Evolutionary conservation across 2,888 invertebrate species (phyloP), one percentile per base, ranked within the genome.

Genomic region (Theristus sp.): DNA sequence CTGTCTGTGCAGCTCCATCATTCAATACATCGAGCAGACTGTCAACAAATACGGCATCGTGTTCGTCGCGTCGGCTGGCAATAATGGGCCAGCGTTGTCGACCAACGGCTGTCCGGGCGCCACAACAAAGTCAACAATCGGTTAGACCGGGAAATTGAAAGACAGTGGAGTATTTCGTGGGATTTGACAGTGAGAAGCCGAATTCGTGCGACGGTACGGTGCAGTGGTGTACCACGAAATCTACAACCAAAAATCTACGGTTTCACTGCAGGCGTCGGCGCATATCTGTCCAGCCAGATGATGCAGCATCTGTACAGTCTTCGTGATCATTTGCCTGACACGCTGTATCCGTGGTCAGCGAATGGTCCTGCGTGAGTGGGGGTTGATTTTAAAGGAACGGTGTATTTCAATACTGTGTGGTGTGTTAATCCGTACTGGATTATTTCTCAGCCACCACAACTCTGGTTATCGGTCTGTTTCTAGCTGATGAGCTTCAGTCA

Each of bases 281-380:
- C 96, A 22, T 94, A 90, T 77, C 89, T 96, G 63, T 91, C 93
- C 0, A 88, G 93, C 0, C 89, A 90, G 71, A 96, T 96, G 93
- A 91, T 91, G 88, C 80, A 84, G 59, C 89, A 91, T 1, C 89
- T 91, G 73, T 94, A 94, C 79, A 87, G 90, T 0, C 81, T 94
- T 79, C 81, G 89, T 56, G 82, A 86, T 73, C 84, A 84, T 74
- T 77, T 87, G 66, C 83, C 86, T 26, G 85, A 84, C 59, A 87
- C 86, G 77, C 85, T 89, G 17, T 96, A 88, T 77, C 63, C 84
- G 82, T 72, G 79, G 79, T 77, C 78, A 29, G 78, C 79, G 2
- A 67, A 80, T 55, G 80, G 80, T n/a, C 80, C 80, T 25, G 67
- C 74, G 75, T 76, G 68, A 68, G 75, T 67, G n/a, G 1, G 10